Base-by-base conservation (phyloP, 2,888 invertebrate species). In the Branchinecta sandiegonensis region DNA sequence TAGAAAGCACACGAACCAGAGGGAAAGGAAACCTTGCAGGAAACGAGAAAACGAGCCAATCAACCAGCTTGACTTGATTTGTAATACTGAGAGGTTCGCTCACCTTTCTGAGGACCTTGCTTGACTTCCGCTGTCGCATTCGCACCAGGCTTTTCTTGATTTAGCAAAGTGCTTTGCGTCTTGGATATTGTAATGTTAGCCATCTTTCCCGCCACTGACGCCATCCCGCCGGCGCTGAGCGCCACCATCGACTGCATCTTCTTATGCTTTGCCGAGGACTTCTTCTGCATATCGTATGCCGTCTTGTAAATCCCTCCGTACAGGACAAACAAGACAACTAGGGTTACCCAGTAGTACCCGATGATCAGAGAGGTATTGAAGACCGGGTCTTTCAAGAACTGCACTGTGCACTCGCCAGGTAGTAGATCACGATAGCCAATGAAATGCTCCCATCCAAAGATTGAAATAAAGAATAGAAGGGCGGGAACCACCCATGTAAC, bases 391-490 rank as follows among this genome's bases (percentile, higher is more conserved):
- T 94, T 94, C 71, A 97, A 83, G 79, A 99, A 99, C 79, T 97
- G 96, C 14, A 97, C 96, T 69, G 92, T 89, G 77, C 96, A 97
- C 78, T 92, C 88, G 2, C 90, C 90, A 13, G 90, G 89, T 73
- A 85, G 80, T 68, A 95, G 82, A 74, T 94, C 92, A 71, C 95
- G 82, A 76, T 87, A 89, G 23, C 96, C 96, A 65, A 94, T 89
- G 76, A 97, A 97, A 78, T 94, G 94, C 77, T 96, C 96, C 95
- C 97, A 99, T 65, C 97, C 97, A 76, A 99, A 95, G 73, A 99
- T 97, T 71, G 94, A 94, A 72, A 94, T 93, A 79, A 97, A 97
- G 80, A 99, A 99, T 11, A 99, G 81, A 70, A 95, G 80, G 1
- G 94, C 90, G 66, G 99, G 99, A 73, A 99, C 89, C 68, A 95